Conservation (phyloP, 2,888 invertebrate species). For the Hemistola chrysoprasaria region DNA sequence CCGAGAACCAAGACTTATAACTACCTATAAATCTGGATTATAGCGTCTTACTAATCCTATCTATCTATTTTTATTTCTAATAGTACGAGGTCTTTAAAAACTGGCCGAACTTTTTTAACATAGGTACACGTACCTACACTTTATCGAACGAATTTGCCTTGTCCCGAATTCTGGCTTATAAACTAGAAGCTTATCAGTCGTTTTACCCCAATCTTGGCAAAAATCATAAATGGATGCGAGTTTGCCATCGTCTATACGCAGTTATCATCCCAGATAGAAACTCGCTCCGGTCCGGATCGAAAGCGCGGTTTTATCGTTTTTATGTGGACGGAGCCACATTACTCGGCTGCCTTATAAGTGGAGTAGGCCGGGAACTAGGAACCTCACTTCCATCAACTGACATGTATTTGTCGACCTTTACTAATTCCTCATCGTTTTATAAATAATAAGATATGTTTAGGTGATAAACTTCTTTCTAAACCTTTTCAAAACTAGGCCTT, state of each 20-base stretch:
- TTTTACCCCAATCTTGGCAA: constrained; percentile 16
- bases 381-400: constrained; percentile 28
- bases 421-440: too few relatives aligned
- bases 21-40: too few relatives aligned
- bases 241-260: constrained; percentile 47
- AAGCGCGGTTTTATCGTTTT: constrained; percentile 70
- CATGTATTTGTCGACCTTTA: constrained; percentile 17
- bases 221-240: constrained; percentile 35
- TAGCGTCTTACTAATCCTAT: too few relatives aligned
- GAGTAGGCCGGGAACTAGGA: constrained; percentile 43
- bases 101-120: too few relatives aligned
- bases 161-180: constrained; percentile 1
- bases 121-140: too few relatives aligned
- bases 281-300: constrained; percentile 69
- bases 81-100: too few relatives aligned
- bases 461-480: too few relatives aligned
- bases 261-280: constrained; percentile 66
- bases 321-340: constrained; percentile 50
- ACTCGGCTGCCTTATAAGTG: constrained; percentile 40
- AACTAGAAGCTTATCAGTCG: constrained; percentile 10
- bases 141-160: too few relatives aligned
- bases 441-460: too few relatives aligned
- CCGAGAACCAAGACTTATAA: too few relatives aligned
- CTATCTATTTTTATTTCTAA: too few relatives aligned
- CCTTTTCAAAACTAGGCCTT: too few relatives aligned